Percentiles rank a stretch among this genome's conserved stretches.
Evolutionary conservation across 1,140 invertebrate genomes (phyloP).

Genomic region (Globodera ellingtonae): DNA sequence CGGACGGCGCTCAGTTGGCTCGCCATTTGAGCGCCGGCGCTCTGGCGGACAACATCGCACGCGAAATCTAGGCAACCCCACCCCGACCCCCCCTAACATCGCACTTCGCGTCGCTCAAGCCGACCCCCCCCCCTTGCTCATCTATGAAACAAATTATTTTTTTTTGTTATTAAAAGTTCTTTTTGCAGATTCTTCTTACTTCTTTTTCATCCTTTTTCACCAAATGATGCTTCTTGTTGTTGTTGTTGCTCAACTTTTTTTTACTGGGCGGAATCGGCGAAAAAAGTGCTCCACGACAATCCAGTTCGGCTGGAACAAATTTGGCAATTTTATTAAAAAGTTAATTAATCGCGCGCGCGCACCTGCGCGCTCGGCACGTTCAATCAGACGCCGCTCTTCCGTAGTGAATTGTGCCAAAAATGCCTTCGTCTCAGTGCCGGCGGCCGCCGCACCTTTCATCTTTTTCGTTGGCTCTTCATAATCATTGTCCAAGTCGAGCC

Average conservation of each 20-base stretch:
- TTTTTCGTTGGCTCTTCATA: not conserved
- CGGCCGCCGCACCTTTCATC: not conserved
- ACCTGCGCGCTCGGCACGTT: slow-evolving; percentile 28
- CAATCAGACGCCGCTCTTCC: slow-evolving; percentile 24
- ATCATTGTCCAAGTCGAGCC: too few species aligned
- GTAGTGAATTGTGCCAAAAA: slow-evolving; percentile 19
- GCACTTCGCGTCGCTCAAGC: too few species aligned
- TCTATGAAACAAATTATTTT: not conserved
- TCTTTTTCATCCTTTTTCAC: not conserved
- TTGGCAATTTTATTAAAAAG: not conserved
- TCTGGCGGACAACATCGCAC: too few species aligned
- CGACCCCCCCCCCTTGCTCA: too few species aligned
- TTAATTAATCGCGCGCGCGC: not conserved
- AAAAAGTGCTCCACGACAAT: slow-evolving; percentile 15
- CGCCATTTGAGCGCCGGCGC: too few species aligned
- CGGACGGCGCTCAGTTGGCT: too few species aligned
- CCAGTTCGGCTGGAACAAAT: slow-evolving; percentile 7
- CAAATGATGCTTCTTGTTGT: slow-evolving; percentile 16
- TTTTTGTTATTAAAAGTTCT: not conserved
- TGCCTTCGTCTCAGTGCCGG: slow-evolving; percentile 1
- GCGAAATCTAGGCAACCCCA: too few species aligned
- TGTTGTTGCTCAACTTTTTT: slow-evolving; percentile 16
- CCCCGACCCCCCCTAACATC: too few species aligned
- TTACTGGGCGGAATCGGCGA: not conserved
- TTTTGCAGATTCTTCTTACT: slow-evolving; percentile 28